Evolutionary conservation across 2,888 invertebrate genomes (phyloP), one percentile per base, ranked within the genome.

Genomic region (Caenorhabditis macrosperma): DNA sequence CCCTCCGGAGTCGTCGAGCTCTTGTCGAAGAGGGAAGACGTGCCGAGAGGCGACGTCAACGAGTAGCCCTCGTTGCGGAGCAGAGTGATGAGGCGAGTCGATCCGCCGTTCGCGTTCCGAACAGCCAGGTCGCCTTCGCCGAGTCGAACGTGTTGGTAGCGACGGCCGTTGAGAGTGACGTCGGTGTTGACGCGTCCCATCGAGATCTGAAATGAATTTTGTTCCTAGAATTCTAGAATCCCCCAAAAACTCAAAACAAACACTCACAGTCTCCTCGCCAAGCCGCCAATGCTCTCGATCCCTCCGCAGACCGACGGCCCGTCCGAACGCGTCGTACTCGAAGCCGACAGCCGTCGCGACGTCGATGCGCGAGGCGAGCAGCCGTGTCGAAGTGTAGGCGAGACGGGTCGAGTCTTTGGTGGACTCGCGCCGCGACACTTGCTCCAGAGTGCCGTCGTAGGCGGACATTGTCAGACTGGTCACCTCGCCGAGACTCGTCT

Each of bases 201-300:
- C 0, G 60, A 59, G 7, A 74, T 50, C 46, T 9, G 48, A n/a
- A n/a, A 38, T 28, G 50, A 20, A 1, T 17, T 4, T 1, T 15
- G 9, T 20, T n/a, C n/a, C n/a, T n/a, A n/a, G n/a, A n/a, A n/a
- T n/a, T n/a, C n/a, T n/a, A n/a, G n/a, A n/a, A n/a, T n/a, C n/a
- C n/a, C n/a, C n/a, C n/a, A n/a, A n/a, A n/a, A n/a, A n/a, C n/a
- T n/a, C n/a, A n/a, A n/a, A n/a, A n/a, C n/a, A n/a, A n/a, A n/a
- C n/a, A n/a, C n/a, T n/a, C n/a, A n/a, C n/a, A n/a, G n/a, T n/a
- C 28, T 52, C 79, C 15, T 72, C 35, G 15, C 67, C 72, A 10
- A 81, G 48, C 30, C 35, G 38, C 82, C 79, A 79, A 38, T 67
- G 61, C 38, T 85, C 82, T 22, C 81, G 48, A 46, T 85, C 81